Conservation (phyloP, 1,140 invertebrate species). For the Drosophila rufa region DNA sequence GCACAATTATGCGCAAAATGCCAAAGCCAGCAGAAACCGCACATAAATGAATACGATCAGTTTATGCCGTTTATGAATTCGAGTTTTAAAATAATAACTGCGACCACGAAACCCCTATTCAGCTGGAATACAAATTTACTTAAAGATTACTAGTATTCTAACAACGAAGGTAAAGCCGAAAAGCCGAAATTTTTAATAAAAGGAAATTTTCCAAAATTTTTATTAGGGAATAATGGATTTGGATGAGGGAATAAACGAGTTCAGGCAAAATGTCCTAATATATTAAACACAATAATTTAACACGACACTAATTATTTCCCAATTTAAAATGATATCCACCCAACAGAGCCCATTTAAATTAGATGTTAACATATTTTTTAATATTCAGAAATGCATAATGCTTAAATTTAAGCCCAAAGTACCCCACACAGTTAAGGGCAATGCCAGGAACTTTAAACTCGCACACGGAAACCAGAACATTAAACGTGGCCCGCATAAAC, state of each 20-base stretch:
- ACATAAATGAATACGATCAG: slow-evolving; percentile 15
- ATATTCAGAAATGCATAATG: fast-evolving
- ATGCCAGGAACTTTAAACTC: too few relatives aligned
- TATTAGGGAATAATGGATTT: neutral
- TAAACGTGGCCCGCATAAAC: slow-evolving; percentile 37
- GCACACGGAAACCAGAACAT: neutral
- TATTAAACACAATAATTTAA: neutral
- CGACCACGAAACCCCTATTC: neutral
- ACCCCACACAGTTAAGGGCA: neutral
- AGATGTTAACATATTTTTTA: too few relatives aligned
- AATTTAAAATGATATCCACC: neutral
- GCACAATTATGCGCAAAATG: slow-evolving; percentile 76
- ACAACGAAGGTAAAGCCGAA: too few relatives aligned
- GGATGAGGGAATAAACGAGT: too few relatives aligned
- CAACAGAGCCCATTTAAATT: neutral
- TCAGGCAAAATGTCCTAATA: too few relatives aligned
- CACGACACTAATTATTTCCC: neutral
- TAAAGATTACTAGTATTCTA: too few relatives aligned
- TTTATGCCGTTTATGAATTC: slow-evolving; percentile 17
- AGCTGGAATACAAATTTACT: neutral
- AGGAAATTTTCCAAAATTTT: too few relatives aligned
- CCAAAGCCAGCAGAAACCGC: slow-evolving; percentile 47
- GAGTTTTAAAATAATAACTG: neutral
- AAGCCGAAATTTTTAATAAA: too few relatives aligned
- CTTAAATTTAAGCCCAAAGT: neutral